These are phyloP conservation scores for Frankliniella fusca DNA, from an alignment of 2,888 invertebrate species.

Conservation along the genomic window DNA sequence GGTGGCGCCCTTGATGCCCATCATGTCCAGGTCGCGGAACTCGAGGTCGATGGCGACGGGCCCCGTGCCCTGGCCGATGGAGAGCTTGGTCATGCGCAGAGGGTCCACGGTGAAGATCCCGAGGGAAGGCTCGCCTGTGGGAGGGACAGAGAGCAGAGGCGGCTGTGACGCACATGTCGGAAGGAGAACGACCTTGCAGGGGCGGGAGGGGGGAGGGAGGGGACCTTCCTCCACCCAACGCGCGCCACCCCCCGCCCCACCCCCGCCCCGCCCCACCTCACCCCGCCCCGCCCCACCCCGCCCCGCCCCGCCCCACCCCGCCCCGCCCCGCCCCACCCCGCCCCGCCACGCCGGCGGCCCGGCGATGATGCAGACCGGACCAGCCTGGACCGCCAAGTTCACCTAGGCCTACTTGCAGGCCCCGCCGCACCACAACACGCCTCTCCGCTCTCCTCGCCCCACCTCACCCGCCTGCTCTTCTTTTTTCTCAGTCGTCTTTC, in stretches of 20 bases:
- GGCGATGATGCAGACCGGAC: neutral
- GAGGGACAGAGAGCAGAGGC: neutral
- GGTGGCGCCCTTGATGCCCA: neutral
- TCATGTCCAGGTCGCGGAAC: conserved; percentile 33
- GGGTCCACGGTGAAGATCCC: conserved; percentile 9
- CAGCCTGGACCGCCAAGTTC: neutral
- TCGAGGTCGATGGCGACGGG: conserved; percentile 35
- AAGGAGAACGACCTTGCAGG: too few relatives aligned
- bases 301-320: neutral
- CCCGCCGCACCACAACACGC: neutral
- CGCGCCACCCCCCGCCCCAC: too few relatives aligned
- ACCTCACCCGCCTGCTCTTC: neutral
- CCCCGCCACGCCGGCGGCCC: neutral
- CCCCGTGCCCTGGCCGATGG: conserved; percentile 17
- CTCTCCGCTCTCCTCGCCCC: neutral
- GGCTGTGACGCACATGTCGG: too few relatives aligned
- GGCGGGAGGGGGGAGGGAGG: neutral
- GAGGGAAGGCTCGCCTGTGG: neutral
- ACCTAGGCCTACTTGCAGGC: conserved; percentile 10
- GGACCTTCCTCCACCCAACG: neutral
- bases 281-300: neutral
- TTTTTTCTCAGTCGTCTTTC: neutral
- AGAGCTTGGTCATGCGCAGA: neutral
- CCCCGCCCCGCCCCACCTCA: neutral
- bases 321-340: neutral